These are phyloP conservation scores for Oedothorax gibbosus DNA, from an alignment of 1,140 invertebrate species.

Conservation along the genomic window DNA sequence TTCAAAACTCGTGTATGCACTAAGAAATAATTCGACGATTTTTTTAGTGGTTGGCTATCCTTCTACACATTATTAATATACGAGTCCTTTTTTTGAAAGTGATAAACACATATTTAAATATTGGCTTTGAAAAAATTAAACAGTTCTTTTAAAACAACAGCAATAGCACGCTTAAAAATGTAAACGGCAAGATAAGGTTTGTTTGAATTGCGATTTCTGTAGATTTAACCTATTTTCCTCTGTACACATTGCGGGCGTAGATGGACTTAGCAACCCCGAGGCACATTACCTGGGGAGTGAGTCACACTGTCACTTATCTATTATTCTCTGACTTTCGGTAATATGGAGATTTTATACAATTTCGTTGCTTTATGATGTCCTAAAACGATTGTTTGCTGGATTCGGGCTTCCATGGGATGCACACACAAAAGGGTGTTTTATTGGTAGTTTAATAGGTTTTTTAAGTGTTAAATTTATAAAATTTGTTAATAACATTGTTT, in stretches of 20 bases:
- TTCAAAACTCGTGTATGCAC: not conserved
- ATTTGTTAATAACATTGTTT: too few species aligned
- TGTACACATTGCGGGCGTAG: conserved; percentile 13
- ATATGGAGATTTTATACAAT: too few species aligned
- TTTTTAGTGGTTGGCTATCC: not conserved
- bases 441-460: too few species aligned
- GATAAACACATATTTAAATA: not conserved
- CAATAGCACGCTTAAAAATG: not conserved
- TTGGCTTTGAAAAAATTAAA: not conserved
- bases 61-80: not conserved
- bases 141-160: not conserved
- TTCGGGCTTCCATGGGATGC: too few species aligned
- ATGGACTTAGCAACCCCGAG: not conserved
- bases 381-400: too few species aligned
- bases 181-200: not conserved
- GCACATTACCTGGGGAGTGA: not conserved
- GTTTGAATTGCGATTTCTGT: conserved; percentile 22
- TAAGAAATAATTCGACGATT: too few species aligned
- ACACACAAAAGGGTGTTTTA: too few species aligned
- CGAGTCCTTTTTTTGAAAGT: too few species aligned
- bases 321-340: too few species aligned
- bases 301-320: not conserved
- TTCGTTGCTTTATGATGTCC: too few species aligned
- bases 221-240: conserved; percentile 28
- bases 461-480: too few species aligned